Evolutionary conservation across 2,113 vertebrate species (phyloP).

Genomic region (Pterocles orientalis): DNA sequence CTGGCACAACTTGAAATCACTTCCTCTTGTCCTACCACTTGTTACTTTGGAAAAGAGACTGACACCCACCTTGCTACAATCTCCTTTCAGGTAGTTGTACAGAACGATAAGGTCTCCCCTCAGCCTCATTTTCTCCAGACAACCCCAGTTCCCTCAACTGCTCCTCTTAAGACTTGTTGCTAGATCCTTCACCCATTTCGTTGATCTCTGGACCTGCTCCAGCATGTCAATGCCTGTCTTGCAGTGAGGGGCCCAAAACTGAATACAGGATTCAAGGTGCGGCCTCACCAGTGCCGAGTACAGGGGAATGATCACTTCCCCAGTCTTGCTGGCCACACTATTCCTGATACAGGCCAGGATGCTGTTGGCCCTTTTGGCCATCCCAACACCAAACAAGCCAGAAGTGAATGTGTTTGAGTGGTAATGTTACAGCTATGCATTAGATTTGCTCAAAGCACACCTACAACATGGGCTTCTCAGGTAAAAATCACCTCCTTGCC

Average conservation of each 20-base stretch:
- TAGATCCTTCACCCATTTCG: background rate
- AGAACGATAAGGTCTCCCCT: accelerated
- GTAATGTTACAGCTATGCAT: background rate
- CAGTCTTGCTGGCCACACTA: background rate
- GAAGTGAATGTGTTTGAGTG: background rate
- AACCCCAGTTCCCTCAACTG: accelerated
- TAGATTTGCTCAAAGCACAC: background rate
- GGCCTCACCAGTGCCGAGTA: background rate
- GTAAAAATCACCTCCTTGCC: background rate
- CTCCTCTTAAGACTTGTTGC: background rate
- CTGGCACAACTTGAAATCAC: background rate
- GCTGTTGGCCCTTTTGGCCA: background rate
- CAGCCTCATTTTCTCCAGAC: background rate
- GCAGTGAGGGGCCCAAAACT: background rate
- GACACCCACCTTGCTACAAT: accelerated
- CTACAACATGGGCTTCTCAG: background rate
- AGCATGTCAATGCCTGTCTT: background rate
- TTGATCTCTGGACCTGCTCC: background rate
- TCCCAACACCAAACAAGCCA: background rate
- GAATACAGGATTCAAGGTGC: accelerated
- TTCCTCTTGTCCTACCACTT: background rate
- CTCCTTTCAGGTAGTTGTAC: background rate
- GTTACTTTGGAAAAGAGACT: background rate
- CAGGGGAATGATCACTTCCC: accelerated
- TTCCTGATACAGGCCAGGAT: background rate